phyloP scores from a whole-genome alignment of 1,140 invertebrate species.

The Bilobella aurantiaca region DNA sequence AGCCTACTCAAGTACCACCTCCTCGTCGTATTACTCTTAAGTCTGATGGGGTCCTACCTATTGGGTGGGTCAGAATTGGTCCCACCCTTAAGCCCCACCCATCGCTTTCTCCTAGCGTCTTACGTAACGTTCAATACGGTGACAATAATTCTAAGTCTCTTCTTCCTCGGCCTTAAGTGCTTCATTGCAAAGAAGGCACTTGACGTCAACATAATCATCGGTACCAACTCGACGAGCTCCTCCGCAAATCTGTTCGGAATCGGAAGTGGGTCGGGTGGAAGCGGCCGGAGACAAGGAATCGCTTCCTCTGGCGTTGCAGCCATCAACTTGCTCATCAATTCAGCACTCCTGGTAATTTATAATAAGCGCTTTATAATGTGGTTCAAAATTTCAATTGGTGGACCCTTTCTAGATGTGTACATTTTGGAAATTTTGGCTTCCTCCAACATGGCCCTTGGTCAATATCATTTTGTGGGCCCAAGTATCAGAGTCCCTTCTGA shows the following conservation, averaged over 20 bases:
- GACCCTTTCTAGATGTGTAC: conserved; percentile 2
- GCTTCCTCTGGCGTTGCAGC: background rate
- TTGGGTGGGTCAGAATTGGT: background rate
- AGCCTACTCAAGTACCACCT: conserved; percentile 10
- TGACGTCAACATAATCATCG: background rate
- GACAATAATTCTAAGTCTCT: background rate
- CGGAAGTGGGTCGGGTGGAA: background rate
- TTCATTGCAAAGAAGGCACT: background rate
- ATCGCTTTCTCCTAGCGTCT: background rate
- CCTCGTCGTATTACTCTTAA: conserved; percentile 4
- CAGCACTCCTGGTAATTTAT: background rate
- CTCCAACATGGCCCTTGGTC: conserved; percentile 13
- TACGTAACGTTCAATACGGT: conserved; percentile 1
- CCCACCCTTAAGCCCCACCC: background rate
- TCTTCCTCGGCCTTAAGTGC: background rate
- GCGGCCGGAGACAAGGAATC: background rate
- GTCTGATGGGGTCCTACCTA: conserved; percentile 7
- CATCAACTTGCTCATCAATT: conserved; percentile 8
- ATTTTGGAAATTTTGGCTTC: conserved; percentile 11
- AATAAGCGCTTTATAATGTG: background rate
- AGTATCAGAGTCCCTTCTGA: conserved; percentile 10
- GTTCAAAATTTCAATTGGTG: too few relatives aligned
- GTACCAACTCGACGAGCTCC: conserved; percentile 8
- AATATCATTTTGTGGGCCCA: conserved; percentile 17
- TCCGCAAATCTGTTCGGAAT: conserved; percentile 8